Evolutionary conservation across 2,888 invertebrate species (phyloP).

Genomic region (Cephus pulcher): DNA sequence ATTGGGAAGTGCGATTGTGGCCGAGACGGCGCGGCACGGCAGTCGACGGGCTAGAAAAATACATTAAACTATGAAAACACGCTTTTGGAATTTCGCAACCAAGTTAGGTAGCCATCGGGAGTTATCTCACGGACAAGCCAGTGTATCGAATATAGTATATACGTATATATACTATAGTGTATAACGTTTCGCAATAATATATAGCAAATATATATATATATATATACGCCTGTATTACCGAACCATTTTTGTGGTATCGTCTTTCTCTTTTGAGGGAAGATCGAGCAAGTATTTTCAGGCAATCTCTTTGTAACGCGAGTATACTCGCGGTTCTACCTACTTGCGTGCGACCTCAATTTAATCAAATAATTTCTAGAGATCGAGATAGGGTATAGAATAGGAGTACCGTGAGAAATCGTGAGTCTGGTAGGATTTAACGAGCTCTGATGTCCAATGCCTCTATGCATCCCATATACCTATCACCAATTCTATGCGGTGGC

Average conservation of each 20-base stretch:
- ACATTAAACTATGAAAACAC: constrained; percentile 31
- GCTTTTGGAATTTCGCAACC: background rate
- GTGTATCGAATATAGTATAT: background rate
- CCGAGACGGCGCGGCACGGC: constrained; percentile 9
- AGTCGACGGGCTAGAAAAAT: constrained; percentile 36
- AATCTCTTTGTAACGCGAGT: background rate
- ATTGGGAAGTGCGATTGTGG: constrained; percentile 30
- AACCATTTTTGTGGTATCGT: background rate
- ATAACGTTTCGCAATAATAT: too few relatives aligned
- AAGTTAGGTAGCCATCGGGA: background rate
- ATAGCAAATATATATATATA: too few relatives aligned
- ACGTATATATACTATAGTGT: background rate
- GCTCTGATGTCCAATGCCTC: background rate
- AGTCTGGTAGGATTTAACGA: background rate
- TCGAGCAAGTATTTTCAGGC: background rate
- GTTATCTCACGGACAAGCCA: background rate
- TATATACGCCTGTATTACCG: too few relatives aligned
- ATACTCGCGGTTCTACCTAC: background rate
- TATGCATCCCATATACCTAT: background rate
- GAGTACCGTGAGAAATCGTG: background rate
- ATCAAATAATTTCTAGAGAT: background rate
- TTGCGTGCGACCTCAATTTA: background rate
- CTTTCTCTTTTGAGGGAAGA: background rate
- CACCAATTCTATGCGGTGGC: background rate
- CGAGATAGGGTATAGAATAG: background rate